Conservation (phyloP, 2,113 vertebrate genomes). For the Ciconia boyciana region DNA sequence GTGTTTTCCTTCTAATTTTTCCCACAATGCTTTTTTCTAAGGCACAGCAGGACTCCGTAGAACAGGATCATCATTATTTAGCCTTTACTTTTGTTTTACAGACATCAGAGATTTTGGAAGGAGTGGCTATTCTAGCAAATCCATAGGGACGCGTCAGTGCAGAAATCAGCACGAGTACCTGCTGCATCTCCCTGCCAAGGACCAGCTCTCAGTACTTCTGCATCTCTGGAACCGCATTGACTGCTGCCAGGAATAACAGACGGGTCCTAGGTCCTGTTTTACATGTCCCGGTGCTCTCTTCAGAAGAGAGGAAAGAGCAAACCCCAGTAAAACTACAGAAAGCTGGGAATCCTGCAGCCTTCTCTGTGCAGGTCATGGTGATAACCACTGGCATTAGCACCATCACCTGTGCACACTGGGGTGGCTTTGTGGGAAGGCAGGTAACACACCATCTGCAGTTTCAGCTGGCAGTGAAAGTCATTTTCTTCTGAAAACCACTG, state of each 20-base stretch:
- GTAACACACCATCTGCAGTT: not conserved
- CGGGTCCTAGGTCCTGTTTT: not conserved
- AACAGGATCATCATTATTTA: not conserved
- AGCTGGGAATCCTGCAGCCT: not conserved
- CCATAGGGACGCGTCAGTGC: rapidly evolving
- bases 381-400: rapidly evolving
- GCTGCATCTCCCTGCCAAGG: not conserved
- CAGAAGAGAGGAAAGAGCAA: not conserved
- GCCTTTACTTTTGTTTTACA: not conserved
- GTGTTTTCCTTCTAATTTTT: not conserved
- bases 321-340: not conserved
- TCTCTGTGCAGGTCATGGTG: not conserved
- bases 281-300: not conserved
- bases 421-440: not conserved
- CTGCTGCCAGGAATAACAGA: not conserved
- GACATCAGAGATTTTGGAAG: not conserved
- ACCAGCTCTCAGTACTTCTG: not conserved
- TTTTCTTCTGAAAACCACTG: not conserved
- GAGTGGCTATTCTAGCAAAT: too few relatives aligned
- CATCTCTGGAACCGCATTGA: not conserved
- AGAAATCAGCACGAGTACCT: not conserved
- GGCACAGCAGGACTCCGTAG: not conserved
- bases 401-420: not conserved
- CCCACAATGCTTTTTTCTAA: not conserved
- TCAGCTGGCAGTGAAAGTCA: not conserved